A percentile compares a stretch with the other conserved stretches of the same genome.
Conservation (phyloP, 1,140 invertebrate genomes). For the Bombus picipes region DNA sequence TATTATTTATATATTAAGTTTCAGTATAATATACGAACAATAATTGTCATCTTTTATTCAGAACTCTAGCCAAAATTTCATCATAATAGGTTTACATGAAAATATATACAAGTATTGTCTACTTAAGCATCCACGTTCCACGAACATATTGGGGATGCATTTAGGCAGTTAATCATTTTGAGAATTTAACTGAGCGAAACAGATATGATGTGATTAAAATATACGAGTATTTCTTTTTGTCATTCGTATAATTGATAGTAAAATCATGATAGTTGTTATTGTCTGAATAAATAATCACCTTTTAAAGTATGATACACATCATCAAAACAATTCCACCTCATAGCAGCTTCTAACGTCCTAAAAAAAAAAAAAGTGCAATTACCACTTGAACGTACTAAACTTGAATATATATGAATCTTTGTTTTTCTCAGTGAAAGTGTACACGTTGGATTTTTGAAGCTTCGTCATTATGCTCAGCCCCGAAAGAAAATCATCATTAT, state of each 20-base stretch:
- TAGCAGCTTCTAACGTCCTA: background rate
- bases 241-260: background rate
- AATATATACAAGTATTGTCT: background rate
- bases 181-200: too few species aligned
- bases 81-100: constrained; percentile 62
- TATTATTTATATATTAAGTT: background rate
- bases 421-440: constrained; percentile 46
- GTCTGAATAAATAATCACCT: background rate
- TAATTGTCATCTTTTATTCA: constrained; percentile 77
- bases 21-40: constrained; percentile 66
- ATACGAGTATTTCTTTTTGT: background rate
- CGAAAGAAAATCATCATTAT: constrained; percentile 72
- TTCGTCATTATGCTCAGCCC: constrained; percentile 69
- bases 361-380: constrained; percentile 33
- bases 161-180: too few species aligned
- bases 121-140: background rate
- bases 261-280: background rate
- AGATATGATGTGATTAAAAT: too few species aligned
- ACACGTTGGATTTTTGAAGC: constrained; percentile 61
- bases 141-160: too few species aligned
- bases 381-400: constrained; percentile 22
- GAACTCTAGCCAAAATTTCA: constrained; percentile 81
- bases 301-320: background rate
- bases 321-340: background rate
- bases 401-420: background rate